Conservation (phyloP, 2,888 invertebrate genomes). For the Halictus quadricinctus region DNA sequence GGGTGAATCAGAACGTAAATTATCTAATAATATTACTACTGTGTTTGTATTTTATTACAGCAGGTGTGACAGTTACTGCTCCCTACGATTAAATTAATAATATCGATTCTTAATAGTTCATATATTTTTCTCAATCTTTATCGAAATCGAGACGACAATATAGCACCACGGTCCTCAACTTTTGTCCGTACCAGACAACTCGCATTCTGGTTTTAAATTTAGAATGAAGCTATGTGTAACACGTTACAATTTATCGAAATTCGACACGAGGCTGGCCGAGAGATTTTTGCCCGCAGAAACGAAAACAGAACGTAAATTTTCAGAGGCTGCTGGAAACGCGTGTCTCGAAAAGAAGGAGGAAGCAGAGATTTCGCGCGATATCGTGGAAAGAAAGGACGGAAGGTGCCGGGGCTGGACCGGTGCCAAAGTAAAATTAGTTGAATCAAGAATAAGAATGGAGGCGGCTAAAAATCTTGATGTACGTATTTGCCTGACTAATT, state of each 20-base stretch:
- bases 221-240: neutral
- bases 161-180: neutral
- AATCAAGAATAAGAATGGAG: conserved; percentile 40
- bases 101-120: neutral
- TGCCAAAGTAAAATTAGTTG: conserved; percentile 59
- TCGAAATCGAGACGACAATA: neutral
- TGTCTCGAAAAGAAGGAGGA: neutral
- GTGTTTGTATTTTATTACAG: neutral
- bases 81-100: neutral
- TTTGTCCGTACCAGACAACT: neutral
- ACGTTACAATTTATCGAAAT: conserved; percentile 5
- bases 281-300: conserved; percentile 25
- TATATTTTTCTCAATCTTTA: neutral
- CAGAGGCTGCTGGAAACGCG: neutral
- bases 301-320: neutral
- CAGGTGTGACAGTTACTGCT: neutral
- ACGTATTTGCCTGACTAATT: conserved; percentile 7
- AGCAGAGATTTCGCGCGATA: neutral
- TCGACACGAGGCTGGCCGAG: conserved; percentile 4
- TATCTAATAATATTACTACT: neutral
- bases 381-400: conserved; percentile 18
- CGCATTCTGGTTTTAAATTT: neutral
- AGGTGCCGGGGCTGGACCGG: conserved; percentile 39
- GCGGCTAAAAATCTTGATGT: conserved; percentile 36
- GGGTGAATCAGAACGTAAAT: neutral